phyloP scores from a whole-genome alignment of 2,888 invertebrate species.

The Acholoe squamosa region DNA sequence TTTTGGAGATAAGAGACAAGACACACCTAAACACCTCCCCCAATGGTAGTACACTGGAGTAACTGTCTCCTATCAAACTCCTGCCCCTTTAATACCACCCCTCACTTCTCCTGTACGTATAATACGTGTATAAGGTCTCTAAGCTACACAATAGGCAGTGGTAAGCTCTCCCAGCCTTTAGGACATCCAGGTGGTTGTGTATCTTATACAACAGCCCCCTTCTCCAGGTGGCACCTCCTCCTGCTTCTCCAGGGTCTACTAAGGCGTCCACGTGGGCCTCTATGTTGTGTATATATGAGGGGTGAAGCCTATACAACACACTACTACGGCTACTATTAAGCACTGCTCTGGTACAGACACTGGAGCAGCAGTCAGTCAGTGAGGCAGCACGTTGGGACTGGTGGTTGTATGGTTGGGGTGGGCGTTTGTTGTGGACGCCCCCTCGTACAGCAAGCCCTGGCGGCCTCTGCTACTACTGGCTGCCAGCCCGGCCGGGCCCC shows the following conservation, averaged over 20 bases:
- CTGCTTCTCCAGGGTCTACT: not conserved
- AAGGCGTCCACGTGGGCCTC: conserved; percentile 9
- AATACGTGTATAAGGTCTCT: not conserved
- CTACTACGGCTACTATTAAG: too few species aligned
- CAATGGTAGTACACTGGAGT: not conserved
- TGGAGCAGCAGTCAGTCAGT: not conserved
- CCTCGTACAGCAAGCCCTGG: not conserved
- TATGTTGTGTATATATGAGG: not conserved
- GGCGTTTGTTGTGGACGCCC: not conserved
- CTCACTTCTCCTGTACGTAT: not conserved
- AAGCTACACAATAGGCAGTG: too few species aligned
- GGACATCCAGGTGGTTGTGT: too few species aligned
- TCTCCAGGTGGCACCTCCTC: not conserved
- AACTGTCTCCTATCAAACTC: not conserved
- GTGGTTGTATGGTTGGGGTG: not conserved
- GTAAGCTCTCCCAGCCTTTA: too few species aligned
- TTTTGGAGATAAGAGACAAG: too few species aligned
- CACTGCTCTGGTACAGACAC: too few species aligned
- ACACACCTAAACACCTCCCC: not conserved
- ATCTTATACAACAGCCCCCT: too few species aligned
- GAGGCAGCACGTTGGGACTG: conserved; percentile 6
- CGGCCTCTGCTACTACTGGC: not conserved
- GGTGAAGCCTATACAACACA: not conserved
- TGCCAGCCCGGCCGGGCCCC: not conserved
- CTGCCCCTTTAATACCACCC: not conserved